Evolutionary conservation across 30 jellyfish, hydroid and myxozoan genomes (phyloP), one percentile per base, ranked within the genome.

Genomic region (Sanderia malayensis): DNA sequence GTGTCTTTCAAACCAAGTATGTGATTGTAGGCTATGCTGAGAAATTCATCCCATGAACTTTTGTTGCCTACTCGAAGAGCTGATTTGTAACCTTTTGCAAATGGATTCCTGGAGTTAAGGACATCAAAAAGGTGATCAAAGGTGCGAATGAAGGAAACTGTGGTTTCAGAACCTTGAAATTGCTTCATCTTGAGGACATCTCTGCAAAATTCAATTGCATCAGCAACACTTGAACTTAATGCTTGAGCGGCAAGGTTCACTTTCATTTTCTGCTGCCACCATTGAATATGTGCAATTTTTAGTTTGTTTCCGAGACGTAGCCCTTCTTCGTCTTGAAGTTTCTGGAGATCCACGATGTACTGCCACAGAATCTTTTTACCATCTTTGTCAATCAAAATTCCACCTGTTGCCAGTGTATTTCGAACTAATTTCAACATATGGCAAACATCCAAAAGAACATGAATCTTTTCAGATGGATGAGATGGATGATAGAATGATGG

Each of bases 21-120:
- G 21, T 62, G 25, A 4, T 20, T 26, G 25, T 17, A 9, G 10
- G 74, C 74, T 7, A 4, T 25, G 58, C 30, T 25, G 17, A 67
- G 72, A 44, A 67, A 67, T 31, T 24, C 26, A 34, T 27, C 4
- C 80, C 71, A 67, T 10, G 29, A 8, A 6, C 19, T 21, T 67
- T 67, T 34, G 72, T 67, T 67, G 27, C 72, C 33, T 3, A 67
- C 60, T 3, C 85, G 58, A 3, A 77, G 79, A 57, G 87, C 87
- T 19, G 87, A 75, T 30, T 81, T 81, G 79, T 2, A 57, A 7
- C 94, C 94, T 31, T 71, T n/a, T 81, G 57, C 89, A 87, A 57
- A 60, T 2, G 94, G 89, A 61, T 71, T 81, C 58, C 94, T 30
- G 7, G 89, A 81, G 37, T 81, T 81, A n/a, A 81, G 80, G 32